Evolutionary conservation across 2,888 invertebrate species (phyloP).

Genomic region (Netelia fuscicornis): DNA sequence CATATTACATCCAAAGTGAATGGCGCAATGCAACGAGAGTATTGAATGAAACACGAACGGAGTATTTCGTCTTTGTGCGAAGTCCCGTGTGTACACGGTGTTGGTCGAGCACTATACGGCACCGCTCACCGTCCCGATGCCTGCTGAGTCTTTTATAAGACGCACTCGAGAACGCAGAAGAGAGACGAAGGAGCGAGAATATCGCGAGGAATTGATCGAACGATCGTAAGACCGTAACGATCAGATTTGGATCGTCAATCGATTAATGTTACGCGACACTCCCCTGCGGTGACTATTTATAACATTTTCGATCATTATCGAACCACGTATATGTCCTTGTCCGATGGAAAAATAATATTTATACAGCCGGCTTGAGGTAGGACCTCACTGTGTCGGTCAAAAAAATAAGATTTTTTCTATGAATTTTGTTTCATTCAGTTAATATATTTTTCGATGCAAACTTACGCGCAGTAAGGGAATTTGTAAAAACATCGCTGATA

Average conservation of each 20-base stretch:
- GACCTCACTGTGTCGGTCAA: background rate
- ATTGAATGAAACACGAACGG: slow-evolving; percentile 71
- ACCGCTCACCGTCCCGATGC: slow-evolving; percentile 29
- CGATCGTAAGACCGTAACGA: slow-evolving; percentile 59
- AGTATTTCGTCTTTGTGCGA: slow-evolving; percentile 53
- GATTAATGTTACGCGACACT: slow-evolving; percentile 24
- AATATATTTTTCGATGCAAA: no score
- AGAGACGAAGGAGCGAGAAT: slow-evolving; percentile 25
- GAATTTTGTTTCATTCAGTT: no score
- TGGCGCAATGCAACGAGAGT: slow-evolving; percentile 64
- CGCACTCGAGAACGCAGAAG: slow-evolving; percentile 28
- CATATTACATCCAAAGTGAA: slow-evolving; percentile 66
- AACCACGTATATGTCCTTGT: background rate
- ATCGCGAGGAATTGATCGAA: slow-evolving; percentile 43
- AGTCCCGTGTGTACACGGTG: slow-evolving; percentile 10
- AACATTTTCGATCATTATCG: slow-evolving; percentile 1
- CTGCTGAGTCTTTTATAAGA: slow-evolving; percentile 32
- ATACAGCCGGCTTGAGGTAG: background rate
- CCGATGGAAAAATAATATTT: background rate
- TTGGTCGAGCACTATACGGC: background rate
- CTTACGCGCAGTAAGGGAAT: no score
- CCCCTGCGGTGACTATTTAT: background rate
- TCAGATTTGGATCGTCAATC: slow-evolving; percentile 61
- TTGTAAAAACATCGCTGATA: no score
- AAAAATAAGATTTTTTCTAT: background rate